Conservation (phyloP, 2,797 vertebrate species). For the Rhincodon typus region DNA sequence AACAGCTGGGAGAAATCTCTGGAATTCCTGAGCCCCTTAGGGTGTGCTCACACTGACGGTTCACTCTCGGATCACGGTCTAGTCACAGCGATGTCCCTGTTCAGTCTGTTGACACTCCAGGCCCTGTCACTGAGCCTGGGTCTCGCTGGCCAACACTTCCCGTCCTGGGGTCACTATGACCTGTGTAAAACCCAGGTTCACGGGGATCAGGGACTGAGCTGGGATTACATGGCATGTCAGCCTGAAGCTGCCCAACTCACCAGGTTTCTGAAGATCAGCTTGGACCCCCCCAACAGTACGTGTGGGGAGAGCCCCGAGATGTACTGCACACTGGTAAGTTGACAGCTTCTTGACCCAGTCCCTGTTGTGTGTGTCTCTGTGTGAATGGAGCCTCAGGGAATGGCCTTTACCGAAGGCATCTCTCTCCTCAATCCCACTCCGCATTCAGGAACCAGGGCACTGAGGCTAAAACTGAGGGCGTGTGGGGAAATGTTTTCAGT, state of each 20-base stretch:
- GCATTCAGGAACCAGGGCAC: neutral
- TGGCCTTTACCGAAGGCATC: neutral
- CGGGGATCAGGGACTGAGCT: conserved; percentile 86
- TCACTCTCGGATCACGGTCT: conserved; percentile 40
- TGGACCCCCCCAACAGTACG: conserved; percentile 93
- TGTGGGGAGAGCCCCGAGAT: conserved; percentile 94
- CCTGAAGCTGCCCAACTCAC: conserved; percentile 94
- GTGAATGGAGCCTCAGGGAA: neutral
- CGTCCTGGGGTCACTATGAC: conserved; percentile 43
- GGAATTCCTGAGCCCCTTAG: neutral
- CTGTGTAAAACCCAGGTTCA: conserved; percentile 54
- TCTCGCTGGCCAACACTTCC: conserved; percentile 82
- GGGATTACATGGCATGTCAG: conserved; percentile 99
- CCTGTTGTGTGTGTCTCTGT: neutral
- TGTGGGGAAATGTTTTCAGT: neutral
- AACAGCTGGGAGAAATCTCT: conserved; percentile 43
- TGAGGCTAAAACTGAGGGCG: neutral
- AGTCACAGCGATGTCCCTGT: conserved; percentile 79
- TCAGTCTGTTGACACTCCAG: conserved; percentile 76
- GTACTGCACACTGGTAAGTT: conserved; percentile 94
- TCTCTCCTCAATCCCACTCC: neutral
- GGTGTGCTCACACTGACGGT: neutral
- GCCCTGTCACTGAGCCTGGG: conserved; percentile 79
- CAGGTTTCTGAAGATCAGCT: conserved; percentile 80
- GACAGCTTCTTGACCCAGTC: neutral